phyloP scores from a whole-genome alignment of 23 tunicate species.

The Botrylloides violaceus region DNA sequence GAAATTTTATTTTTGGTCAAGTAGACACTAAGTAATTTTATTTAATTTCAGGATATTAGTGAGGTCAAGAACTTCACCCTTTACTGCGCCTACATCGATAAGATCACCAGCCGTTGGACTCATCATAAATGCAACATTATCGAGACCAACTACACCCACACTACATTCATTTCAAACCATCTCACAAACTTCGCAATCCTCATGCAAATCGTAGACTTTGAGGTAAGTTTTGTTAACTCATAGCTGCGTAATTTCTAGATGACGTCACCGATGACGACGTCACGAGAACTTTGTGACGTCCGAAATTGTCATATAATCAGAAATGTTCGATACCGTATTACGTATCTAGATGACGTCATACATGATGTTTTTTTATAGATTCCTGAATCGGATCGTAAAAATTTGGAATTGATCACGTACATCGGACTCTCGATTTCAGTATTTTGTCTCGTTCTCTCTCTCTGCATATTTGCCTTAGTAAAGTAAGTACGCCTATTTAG shows the following conservation, averaged over 20 bases:
- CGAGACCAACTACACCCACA: slow-evolving; percentile 10
- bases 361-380: slow-evolving; percentile 8
- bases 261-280: no score
- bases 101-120: slow-evolving; percentile 13
- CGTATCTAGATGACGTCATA: no score
- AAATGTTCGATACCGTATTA: no score
- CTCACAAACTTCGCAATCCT: slow-evolving; percentile 25
- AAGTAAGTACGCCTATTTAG: no score
- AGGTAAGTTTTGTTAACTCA: slow-evolving; percentile 17
- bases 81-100: slow-evolving; percentile 24
- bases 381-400: slow-evolving; percentile 12
- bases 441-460: slow-evolving; percentile 18
- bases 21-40: neutral
- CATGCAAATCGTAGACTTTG: slow-evolving; percentile 21
- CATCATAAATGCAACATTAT: slow-evolving; percentile 10
- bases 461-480: slow-evolving; percentile 23
- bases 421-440: slow-evolving; percentile 17
- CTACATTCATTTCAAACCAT: slow-evolving; percentile 7
- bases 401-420: slow-evolving; percentile 19
- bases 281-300: no score
- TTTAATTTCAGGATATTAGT: slow-evolving; percentile 6
- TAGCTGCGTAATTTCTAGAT: no score
- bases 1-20: neutral
- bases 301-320: no score
- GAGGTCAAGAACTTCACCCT: neutral